Evolutionary conservation across 2,797 vertebrate genomes (phyloP), one percentile per base, ranked within the genome.

Genomic region (Danio kyathit): DNA sequence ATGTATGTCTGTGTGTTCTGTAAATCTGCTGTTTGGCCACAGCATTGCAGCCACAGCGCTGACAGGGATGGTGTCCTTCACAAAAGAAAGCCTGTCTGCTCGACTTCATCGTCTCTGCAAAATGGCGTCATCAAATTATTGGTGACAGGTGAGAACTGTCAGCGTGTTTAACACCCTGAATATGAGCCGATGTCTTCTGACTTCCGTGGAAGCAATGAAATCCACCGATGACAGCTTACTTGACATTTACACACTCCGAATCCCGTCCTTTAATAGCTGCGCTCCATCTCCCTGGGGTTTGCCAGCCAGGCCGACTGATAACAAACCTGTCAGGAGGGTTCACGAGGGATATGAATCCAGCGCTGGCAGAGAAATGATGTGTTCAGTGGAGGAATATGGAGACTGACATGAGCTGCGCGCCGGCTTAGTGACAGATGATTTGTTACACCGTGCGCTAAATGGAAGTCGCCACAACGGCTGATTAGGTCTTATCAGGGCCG

Each of bases 161-260:
- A 66, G 19, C n/a, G 52, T 80, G 76, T 85, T 84, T 80, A 85
- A 80, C 86, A 71, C 86, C 52, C 83, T 77, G 82, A 78, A 87
- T 82, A 82, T 83, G 84, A 85, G 86, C 76, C 66, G 72, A 79
- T 85, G 79, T 82, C 80, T 80, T 83, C 51, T 87, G 79, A 84
- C 86, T 82, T 84, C 83, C 52, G 64, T 82, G 79, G 73, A 77
- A 61, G 80, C 76, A 75, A 82, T 81, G 83, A 81, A 78, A 72
- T 77, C 21, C 74, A 64, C 74, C 21, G 56, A 69, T 85, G 86
- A 87, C 86, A 87, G 86, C 86, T 87, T 87, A 87, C 84, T 85
- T 87, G 84, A 85, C 86, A 87, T 87, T 85, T 87, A 87, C 86
- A 83, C 86, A 87, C 86, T 85, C 75, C 59, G 82, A 70, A 83